These are phyloP conservation scores for Darevskia mixta DNA, from an alignment of 2,797 vertebrate species.

Conservation along the genomic window DNA sequence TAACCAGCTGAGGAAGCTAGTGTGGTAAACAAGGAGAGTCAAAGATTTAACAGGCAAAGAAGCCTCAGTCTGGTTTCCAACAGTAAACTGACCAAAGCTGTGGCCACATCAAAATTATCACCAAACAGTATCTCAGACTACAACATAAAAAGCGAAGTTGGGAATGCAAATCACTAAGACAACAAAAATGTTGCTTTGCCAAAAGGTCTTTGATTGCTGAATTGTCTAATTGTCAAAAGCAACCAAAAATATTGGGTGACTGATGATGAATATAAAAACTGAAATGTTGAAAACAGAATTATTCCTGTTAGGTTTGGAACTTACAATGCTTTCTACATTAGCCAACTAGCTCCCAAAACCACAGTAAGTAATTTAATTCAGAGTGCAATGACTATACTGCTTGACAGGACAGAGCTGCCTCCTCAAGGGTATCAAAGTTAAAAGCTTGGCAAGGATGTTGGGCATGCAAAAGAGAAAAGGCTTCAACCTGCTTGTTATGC, in stretches of 20 bases:
- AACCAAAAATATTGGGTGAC: neutral
- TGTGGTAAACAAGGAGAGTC: neutral
- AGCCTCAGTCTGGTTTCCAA: neutral
- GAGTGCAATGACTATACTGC: neutral
- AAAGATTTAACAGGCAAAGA: neutral
- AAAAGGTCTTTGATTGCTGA: neutral
- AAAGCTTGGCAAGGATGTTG: neutral
- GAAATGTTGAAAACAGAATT: neutral
- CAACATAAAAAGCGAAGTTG: neutral
- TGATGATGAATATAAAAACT: neutral
- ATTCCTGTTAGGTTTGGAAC: neutral
- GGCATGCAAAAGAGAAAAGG: neutral
- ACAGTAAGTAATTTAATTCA: constrained; percentile 4
- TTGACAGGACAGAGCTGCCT: neutral
- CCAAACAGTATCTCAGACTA: neutral
- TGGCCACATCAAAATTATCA: neutral
- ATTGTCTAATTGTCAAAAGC: neutral
- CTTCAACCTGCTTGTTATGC: neutral
- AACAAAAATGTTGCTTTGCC: neutral
- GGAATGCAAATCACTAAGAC: neutral
- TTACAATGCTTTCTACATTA: neutral
- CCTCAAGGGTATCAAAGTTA: neutral
- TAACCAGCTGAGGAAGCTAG: no score
- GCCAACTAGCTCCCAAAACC: neutral
- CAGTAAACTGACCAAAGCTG: neutral